phyloP scores from a whole-genome alignment of 92 coral and sea anemone species.

The Epizoanthus rinbou region DNA sequence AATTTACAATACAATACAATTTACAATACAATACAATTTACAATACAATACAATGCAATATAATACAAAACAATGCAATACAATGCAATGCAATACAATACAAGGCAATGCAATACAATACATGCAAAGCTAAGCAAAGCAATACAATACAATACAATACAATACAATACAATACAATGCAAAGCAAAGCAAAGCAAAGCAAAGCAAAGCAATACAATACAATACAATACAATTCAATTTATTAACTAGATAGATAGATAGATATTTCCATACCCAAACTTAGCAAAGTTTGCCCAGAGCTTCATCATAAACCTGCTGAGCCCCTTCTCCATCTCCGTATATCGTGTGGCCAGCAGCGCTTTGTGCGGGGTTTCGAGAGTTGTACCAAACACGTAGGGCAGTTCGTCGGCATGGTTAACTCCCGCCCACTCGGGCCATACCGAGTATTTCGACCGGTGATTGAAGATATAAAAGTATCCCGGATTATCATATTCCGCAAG shows the following conservation, averaged over 20 bases:
- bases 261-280: constrained; percentile 67
- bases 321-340: constrained; percentile 47
- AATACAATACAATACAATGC: too few relatives aligned
- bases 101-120: too few relatives aligned
- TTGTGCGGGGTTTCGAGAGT: constrained; percentile 12
- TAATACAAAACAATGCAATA: too few relatives aligned
- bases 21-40: too few relatives aligned
- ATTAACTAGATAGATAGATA: neutral
- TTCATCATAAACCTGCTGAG: constrained; percentile 57
- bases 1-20: too few relatives aligned
- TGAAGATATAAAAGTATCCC: constrained; percentile 48
- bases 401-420: constrained; percentile 53
- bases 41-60: too few relatives aligned
- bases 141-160: too few relatives aligned
- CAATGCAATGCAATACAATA: too few relatives aligned
- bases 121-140: too few relatives aligned
- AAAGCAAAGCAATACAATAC: too few relatives aligned
- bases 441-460: constrained; percentile 53
- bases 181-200: too few relatives aligned
- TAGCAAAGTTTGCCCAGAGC: constrained; percentile 84
- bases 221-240: too few relatives aligned
- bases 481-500: constrained; percentile 47
- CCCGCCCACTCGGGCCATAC: constrained; percentile 57
- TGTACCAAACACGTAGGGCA: constrained; percentile 51
- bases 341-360: constrained; percentile 23